These are phyloP conservation scores for Xiphophorus hellerii DNA, from an alignment of 2,113 vertebrate species.

Conservation along the genomic window DNA sequence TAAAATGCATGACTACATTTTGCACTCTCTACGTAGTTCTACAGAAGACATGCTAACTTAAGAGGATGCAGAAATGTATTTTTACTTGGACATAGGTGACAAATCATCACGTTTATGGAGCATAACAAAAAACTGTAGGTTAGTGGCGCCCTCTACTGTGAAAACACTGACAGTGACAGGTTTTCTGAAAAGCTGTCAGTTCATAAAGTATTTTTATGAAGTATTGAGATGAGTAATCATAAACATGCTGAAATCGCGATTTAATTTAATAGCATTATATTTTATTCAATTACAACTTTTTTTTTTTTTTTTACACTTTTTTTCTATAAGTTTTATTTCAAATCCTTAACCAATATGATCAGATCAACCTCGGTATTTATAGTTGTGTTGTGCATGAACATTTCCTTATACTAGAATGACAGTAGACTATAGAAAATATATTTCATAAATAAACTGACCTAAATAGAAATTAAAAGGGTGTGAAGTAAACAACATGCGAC, in stretches of 20 bases:
- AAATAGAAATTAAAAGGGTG: too few relatives aligned
- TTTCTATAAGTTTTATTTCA: too few relatives aligned
- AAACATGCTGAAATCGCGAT: neutral
- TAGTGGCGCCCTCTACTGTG: slow-evolving; percentile 36
- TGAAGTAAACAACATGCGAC: too few relatives aligned
- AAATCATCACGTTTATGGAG: neutral
- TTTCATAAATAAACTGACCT: too few relatives aligned
- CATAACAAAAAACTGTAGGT: neutral
- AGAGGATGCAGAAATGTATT: neutral
- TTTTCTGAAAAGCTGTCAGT: neutral
- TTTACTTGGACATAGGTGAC: neutral
- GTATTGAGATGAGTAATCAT: neutral
- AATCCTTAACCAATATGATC: too few relatives aligned
- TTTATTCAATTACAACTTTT: too few relatives aligned
- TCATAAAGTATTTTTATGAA: neutral
- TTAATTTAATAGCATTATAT: too few relatives aligned
- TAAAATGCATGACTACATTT: neutral
- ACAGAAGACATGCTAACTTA: neutral
- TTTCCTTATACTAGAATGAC: too few relatives aligned
- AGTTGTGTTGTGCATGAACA: too few relatives aligned
- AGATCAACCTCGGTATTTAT: too few relatives aligned
- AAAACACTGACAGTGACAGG: neutral
- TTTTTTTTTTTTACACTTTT: too few relatives aligned
- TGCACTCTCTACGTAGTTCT: neutral
- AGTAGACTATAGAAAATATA: too few relatives aligned